phyloP scores from a whole-genome alignment of 2,888 invertebrate species.

The Papilio gigon region DNA sequence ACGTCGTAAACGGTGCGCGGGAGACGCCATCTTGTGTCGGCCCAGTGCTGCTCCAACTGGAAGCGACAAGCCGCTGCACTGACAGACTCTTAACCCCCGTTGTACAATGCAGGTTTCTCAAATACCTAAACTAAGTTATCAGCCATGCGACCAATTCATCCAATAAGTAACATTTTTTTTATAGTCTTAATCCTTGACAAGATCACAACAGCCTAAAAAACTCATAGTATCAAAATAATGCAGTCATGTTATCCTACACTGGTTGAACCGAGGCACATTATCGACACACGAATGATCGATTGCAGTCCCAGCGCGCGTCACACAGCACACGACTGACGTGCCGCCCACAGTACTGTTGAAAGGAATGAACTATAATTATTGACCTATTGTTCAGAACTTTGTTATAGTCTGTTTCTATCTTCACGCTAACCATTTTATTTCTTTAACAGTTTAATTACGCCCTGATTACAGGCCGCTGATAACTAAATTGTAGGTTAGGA shows the following conservation, averaged over 20 bases:
- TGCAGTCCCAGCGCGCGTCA: neutral
- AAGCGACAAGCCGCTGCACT: no score
- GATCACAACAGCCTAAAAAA: neutral
- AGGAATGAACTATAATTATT: neutral
- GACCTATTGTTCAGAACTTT: neutral
- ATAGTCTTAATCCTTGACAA: neutral
- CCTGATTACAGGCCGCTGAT: neutral
- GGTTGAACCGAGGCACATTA: neutral
- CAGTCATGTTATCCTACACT: neutral
- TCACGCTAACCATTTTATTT: neutral
- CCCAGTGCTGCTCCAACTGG: constrained; percentile 40
- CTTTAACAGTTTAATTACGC: neutral
- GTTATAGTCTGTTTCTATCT: neutral
- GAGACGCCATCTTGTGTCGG: constrained; percentile 58
- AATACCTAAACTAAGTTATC: neutral
- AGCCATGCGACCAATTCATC: no score
- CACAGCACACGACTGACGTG: neutral
- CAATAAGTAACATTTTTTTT: no score
- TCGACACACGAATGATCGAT: neutral
- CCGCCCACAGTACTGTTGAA: constrained; percentile 1
- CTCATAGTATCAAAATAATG: neutral
- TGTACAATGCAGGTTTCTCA: neutral
- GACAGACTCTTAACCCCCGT: no score
- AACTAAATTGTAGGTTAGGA: no score
- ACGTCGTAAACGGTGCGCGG: constrained; percentile 60